These are phyloP conservation scores for Nephotettix cincticeps DNA, from an alignment of 1,140 invertebrate genomes.

Conservation along the genomic window DNA sequence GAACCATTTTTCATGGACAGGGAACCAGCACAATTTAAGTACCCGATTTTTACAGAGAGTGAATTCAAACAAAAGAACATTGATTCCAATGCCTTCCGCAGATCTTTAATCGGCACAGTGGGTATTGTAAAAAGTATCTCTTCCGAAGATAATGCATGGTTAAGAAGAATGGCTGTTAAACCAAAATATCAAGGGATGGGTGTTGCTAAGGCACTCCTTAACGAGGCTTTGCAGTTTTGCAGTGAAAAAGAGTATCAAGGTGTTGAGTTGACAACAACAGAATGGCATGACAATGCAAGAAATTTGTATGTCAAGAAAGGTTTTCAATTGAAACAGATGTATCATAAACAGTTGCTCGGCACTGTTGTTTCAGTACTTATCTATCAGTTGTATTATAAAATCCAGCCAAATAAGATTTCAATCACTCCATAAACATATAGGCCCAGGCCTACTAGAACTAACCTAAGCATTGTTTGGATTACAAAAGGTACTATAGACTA, in stretches of 20 bases:
- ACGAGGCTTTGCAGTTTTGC: constrained; percentile 52
- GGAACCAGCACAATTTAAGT: constrained; percentile 43
- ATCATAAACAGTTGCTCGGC: constrained; percentile 52
- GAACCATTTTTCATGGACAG: constrained; percentile 44
- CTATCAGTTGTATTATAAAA: constrained; percentile 46
- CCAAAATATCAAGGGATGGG: constrained; percentile 50
- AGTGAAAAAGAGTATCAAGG: constrained; percentile 51
- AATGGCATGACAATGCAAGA: constrained; percentile 52
- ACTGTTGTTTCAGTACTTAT: constrained; percentile 49
- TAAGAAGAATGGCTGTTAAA: constrained; percentile 53
- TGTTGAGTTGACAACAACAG: constrained; percentile 52
- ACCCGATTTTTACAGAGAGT: constrained; percentile 47
- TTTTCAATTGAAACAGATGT: constrained; percentile 56
- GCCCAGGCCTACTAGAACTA: too few relatives aligned
- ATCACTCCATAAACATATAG: constrained; percentile 21
- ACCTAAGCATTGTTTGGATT: too few relatives aligned
- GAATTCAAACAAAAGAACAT: constrained; percentile 45
- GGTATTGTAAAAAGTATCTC: constrained; percentile 49
- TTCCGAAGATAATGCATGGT: constrained; percentile 52
- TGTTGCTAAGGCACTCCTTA: constrained; percentile 50
- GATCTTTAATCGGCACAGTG: constrained; percentile 51
- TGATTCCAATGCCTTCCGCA: constrained; percentile 42
- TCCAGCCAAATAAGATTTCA: constrained; percentile 23
- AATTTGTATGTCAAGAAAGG: constrained; percentile 54
- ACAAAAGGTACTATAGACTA: too few relatives aligned